Conservation (phyloP, 2,113 vertebrate species). For the Nicator chloris region DNA sequence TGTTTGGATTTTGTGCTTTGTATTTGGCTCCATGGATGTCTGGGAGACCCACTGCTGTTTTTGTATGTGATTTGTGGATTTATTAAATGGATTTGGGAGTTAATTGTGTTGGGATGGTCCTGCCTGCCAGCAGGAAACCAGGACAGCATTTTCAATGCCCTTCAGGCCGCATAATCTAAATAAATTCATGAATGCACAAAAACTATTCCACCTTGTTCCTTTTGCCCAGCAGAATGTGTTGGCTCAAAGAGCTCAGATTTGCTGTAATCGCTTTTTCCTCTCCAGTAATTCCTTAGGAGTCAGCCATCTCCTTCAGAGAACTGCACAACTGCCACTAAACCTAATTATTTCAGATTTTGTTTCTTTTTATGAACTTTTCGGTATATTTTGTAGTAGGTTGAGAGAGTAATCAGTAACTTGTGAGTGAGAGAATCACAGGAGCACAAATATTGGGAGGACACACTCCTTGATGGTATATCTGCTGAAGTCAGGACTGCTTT, state of each 20-base stretch:
- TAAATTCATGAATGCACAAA: slow-evolving; percentile 38
- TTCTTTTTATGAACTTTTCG: neutral
- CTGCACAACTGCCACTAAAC: neutral
- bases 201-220: neutral
- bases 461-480: neutral
- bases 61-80: neutral
- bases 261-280: slow-evolving; percentile 36
- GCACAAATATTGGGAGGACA: neutral
- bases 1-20: neutral
- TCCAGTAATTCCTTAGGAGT: slow-evolving; percentile 6
- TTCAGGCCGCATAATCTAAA: slow-evolving; percentile 22
- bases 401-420: neutral
- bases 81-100: slow-evolving; percentile 50
- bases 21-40: neutral
- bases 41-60: neutral
- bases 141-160: slow-evolving; percentile 1
- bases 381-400: neutral
- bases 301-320: neutral
- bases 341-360: neutral
- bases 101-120: slow-evolving; percentile 51
- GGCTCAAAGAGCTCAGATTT: slow-evolving; percentile 14
- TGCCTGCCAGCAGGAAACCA: slow-evolving; percentile 31
- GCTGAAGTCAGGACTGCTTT: neutral
- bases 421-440: neutral
- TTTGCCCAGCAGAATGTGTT: slow-evolving; percentile 11